Conservation (phyloP, 2,888 invertebrate genomes). For the Acrobasis consociella region DNA sequence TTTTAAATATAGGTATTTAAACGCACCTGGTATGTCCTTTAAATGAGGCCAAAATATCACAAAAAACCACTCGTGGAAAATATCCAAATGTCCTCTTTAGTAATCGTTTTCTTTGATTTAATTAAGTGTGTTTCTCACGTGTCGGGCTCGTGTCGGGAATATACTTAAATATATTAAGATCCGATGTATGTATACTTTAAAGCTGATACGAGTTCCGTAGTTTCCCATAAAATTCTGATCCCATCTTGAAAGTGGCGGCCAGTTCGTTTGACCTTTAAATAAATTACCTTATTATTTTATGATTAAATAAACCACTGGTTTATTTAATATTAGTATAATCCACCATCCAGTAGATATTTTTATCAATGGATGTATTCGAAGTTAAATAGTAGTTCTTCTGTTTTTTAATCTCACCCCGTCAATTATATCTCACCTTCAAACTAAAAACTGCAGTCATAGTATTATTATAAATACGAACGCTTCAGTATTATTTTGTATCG, state of each 20-base stretch:
- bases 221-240: conserved; percentile 54
- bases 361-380: conserved; percentile 19
- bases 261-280: conserved; percentile 71
- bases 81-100: conserved; percentile 12
- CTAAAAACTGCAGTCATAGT: too few relatives aligned
- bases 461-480: too few relatives aligned
- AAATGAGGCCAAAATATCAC: conserved; percentile 5
- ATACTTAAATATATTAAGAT: conserved; percentile 1
- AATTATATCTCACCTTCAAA: too few relatives aligned
- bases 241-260: conserved; percentile 62
- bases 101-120: conserved; percentile 18
- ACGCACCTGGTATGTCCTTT: conserved; percentile 15
- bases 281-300: conserved; percentile 65
- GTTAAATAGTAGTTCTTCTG: neutral
- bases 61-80: conserved; percentile 10
- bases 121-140: neutral
- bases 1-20: conserved; percentile 11
- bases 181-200: conserved; percentile 31
- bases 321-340: conserved; percentile 44
- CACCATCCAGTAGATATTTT: conserved; percentile 35
- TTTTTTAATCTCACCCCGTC: too few relatives aligned
- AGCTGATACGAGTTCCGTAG: conserved; percentile 36
- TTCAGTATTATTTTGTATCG: too few relatives aligned
- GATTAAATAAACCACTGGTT: conserved; percentile 55
- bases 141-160: too few relatives aligned